A percentile compares a stretch with the other conserved stretches of the same genome.
These are phyloP conservation scores for Drosophila gaucha DNA, from an alignment of 2,888 invertebrate species.

Conservation along the genomic window DNA sequence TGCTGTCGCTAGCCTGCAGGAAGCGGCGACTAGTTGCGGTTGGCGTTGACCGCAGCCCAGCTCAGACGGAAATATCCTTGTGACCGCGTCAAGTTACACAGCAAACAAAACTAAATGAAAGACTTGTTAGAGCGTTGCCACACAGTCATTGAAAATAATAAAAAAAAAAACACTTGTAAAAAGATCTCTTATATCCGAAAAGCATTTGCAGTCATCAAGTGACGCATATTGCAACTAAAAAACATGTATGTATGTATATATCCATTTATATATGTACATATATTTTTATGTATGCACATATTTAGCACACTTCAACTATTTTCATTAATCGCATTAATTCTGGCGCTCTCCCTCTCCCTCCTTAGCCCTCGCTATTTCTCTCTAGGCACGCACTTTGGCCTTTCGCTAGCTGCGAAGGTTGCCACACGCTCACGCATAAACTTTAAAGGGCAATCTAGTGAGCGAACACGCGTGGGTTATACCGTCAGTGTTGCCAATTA, in stretches of 20 bases:
- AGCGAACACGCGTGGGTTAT: constrained; percentile 28
- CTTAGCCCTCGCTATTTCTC: neutral
- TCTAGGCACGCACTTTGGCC: constrained; percentile 34
- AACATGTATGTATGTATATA: neutral
- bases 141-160: too few species aligned
- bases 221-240: neutral
- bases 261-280: neutral
- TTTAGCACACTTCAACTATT: constrained; percentile 13
- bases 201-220: neutral
- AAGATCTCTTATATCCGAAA: neutral
- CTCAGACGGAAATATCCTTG: constrained; percentile 41
- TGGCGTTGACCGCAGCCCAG: constrained; percentile 34
- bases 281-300: neutral
- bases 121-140: constrained; percentile 5
- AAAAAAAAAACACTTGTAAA: neutral
- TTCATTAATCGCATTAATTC: constrained; percentile 1
- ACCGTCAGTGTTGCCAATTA: neutral
- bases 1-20: constrained; percentile 21
- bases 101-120: neutral
- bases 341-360: neutral
- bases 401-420: constrained; percentile 31
- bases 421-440: constrained; percentile 34
- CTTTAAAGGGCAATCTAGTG: constrained; percentile 44
- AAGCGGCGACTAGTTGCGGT: constrained; percentile 25
- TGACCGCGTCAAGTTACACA: constrained; percentile 30